Conservation (phyloP, 2,888 invertebrate genomes). For the Pycnomerus fuliginosus region DNA sequence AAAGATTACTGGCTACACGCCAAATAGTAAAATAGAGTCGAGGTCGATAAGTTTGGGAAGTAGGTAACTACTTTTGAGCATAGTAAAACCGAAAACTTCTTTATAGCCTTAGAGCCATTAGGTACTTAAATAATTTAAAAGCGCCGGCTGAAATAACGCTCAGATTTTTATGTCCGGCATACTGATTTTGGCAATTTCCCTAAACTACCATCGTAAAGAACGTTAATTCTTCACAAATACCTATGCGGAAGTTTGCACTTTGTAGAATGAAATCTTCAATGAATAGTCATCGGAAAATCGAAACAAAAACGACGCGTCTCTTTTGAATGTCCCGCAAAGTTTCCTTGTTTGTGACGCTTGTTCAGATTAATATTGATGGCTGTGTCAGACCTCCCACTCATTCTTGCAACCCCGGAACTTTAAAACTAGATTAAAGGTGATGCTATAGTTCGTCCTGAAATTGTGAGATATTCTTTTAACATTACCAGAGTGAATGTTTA, state of each 20-base stretch:
- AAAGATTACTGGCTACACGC: constrained; percentile 1
- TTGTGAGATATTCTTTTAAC: constrained; percentile 22
- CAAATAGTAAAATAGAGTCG: constrained; percentile 3
- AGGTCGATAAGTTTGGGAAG: constrained; percentile 1
- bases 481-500: constrained; percentile 19
- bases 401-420: constrained; percentile 9
- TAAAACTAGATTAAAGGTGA: constrained; percentile 24
- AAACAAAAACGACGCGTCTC: neutral
- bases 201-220: no score
- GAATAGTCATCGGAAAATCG: neutral
- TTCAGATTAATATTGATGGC: constrained; percentile 34
- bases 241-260: no score
- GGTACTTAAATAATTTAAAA: neutral
- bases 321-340: constrained; percentile 1
- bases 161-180: neutral
- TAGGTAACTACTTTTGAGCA: constrained; percentile 1
- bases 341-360: constrained; percentile 28
- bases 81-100: constrained; percentile 1
- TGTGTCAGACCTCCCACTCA: neutral
- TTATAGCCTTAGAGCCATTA: neutral
- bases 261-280: no score
- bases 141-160: neutral
- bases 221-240: no score
- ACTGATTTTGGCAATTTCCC: no score
- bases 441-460: constrained; percentile 16